Evolutionary conservation across 2,888 invertebrate species (phyloP).

Genomic region (Zygogramma bicolorata): DNA sequence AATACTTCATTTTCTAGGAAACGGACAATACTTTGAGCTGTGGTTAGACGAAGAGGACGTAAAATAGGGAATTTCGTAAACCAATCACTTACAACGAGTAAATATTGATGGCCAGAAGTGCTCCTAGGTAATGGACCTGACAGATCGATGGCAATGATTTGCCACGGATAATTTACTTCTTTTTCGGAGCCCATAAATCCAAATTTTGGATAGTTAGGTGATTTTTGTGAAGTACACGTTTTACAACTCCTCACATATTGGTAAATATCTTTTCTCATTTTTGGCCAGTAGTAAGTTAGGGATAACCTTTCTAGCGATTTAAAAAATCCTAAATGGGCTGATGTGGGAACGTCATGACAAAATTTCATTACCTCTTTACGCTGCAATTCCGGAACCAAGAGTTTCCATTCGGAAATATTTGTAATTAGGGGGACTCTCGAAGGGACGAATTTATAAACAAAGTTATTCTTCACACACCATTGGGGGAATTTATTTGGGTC

Average conservation of each 20-base stretch:
- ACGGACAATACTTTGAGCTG: background rate
- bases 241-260: too few species aligned
- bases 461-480: conserved; percentile 4
- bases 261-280: too few species aligned
- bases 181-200: too few species aligned
- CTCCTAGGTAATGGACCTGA: background rate
- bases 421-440: background rate
- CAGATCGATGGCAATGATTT: background rate
- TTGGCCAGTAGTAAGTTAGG: too few species aligned
- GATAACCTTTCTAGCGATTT: background rate
- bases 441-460: background rate
- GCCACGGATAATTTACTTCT: background rate
- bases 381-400: background rate
- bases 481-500: background rate
- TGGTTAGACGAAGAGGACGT: background rate
- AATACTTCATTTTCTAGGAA: background rate
- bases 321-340: background rate
- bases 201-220: too few species aligned
- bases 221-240: too few species aligned
- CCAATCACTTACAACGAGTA: background rate
- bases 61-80: background rate
- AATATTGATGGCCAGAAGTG: background rate
- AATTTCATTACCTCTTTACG: background rate
- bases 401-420: background rate
- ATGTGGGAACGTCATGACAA: background rate